Evolutionary conservation across 2,888 invertebrate species (phyloP).

Genomic region (Lissocephala sabroskyi): DNA sequence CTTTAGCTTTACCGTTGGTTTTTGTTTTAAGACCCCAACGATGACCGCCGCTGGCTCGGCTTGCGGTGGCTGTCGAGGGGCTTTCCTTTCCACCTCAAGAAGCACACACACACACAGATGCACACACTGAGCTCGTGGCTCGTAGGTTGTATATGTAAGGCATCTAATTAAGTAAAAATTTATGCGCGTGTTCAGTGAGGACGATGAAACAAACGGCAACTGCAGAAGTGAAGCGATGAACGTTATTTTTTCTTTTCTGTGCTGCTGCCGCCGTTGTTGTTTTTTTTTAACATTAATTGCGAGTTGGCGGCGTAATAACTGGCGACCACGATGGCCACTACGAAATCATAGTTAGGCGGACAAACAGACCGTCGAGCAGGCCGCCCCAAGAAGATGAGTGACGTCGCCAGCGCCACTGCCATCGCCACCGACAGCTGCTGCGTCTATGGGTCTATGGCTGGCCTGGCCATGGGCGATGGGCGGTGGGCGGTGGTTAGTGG

Average conservation of each 20-base stretch:
- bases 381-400: constrained; percentile 10
- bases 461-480: too few relatives aligned
- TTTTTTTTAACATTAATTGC: constrained; percentile 30
- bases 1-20: too few relatives aligned
- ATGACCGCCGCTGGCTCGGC: too few relatives aligned
- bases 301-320: constrained; percentile 44
- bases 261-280: too few relatives aligned
- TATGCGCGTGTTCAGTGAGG: constrained; percentile 69
- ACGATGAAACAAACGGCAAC: constrained; percentile 54
- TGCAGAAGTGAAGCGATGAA: constrained; percentile 43
- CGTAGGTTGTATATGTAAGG: constrained; percentile 16
- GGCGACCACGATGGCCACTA: constrained; percentile 28
- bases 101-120: too few relatives aligned
- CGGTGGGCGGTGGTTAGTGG: too few relatives aligned
- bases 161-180: constrained; percentile 65
- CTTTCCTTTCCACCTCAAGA: too few relatives aligned
- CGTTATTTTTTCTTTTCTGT: constrained; percentile 29
- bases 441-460: too few relatives aligned
- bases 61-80: too few relatives aligned
- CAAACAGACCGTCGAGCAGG: neutral
- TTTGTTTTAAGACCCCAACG: too few relatives aligned
- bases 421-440: neutral
- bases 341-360: constrained; percentile 32
- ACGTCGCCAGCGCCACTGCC: constrained; percentile 6
- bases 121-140: too few relatives aligned